phyloP scores from a whole-genome alignment of 2,797 vertebrate genomes.

The Peromyscus eremicus region DNA sequence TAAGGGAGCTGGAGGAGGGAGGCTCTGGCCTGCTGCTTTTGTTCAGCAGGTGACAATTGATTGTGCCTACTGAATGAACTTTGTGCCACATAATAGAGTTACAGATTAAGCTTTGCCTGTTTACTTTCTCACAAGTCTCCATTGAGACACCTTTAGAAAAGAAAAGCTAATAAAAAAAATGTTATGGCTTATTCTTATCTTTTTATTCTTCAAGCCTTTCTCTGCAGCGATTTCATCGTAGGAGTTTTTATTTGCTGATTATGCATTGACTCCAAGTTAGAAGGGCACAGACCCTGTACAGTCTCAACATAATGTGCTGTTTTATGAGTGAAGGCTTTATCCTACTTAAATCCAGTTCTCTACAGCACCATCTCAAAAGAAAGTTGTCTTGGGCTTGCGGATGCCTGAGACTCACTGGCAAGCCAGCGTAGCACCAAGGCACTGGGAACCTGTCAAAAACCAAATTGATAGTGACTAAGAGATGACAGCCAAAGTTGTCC shows the following conservation, averaged over 20 bases:
- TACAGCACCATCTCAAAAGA: neutral
- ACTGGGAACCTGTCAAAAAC: neutral
- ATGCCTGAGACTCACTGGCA: neutral
- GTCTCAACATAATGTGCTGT: neutral
- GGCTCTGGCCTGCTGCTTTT: neutral
- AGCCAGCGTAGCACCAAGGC: neutral
- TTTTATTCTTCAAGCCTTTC: constrained; percentile 30
- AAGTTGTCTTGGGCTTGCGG: neutral
- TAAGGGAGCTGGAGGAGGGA: neutral
- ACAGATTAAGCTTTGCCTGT: constrained; percentile 37
- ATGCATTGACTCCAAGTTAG: neutral
- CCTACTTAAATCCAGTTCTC: neutral
- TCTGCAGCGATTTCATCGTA: constrained; percentile 15
- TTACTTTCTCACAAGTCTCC: constrained; percentile 23
- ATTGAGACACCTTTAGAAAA: neutral
- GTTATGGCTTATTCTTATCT: neutral
- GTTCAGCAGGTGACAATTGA: constrained; percentile 14
- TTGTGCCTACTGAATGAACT: neutral
- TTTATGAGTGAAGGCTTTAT: neutral
- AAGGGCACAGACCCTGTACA: neutral
- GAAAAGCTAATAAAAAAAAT: neutral
- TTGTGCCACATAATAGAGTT: neutral
- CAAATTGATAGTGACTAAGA: neutral
- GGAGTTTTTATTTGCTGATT: constrained; percentile 38
- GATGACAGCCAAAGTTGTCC: neutral